phyloP scores from a whole-genome alignment of 2,888 invertebrate genomes.

The Cremastinae sp. region DNA sequence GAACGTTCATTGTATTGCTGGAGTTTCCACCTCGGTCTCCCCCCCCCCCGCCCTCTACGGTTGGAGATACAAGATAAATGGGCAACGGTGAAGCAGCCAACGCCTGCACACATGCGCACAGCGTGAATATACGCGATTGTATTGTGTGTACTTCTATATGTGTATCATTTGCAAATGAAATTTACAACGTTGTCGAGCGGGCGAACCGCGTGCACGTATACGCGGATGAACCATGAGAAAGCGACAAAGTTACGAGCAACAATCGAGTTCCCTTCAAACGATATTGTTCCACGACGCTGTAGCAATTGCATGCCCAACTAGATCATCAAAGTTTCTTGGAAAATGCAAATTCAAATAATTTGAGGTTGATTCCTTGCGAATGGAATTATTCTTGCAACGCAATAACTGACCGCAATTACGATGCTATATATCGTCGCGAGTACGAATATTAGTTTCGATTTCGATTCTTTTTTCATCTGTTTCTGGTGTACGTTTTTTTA shows the following conservation, averaged over 20 bases:
- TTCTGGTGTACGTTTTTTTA: too few relatives aligned
- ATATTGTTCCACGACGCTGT: slow-evolving; percentile 42
- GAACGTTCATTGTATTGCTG: slow-evolving; percentile 50
- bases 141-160: slow-evolving; percentile 20
- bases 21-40: slow-evolving; percentile 4
- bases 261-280: slow-evolving; percentile 49
- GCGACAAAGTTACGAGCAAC: slow-evolving; percentile 41
- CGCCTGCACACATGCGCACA: slow-evolving; percentile 52
- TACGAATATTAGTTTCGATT: slow-evolving; percentile 9
- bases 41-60: slow-evolving; percentile 42
- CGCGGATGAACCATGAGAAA: slow-evolving; percentile 17
- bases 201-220: slow-evolving; percentile 5
- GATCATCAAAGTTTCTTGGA: slow-evolving; percentile 48
- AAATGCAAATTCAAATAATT: slow-evolving; percentile 16
- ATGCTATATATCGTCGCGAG: not conserved
- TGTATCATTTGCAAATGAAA: slow-evolving; percentile 22
- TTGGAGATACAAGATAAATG: slow-evolving; percentile 64
- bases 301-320: slow-evolving; percentile 47
- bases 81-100: slow-evolving; percentile 55
- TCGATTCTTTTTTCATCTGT: too few relatives aligned
- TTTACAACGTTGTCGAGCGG: slow-evolving; percentile 23
- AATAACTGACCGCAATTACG: not conserved
- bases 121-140: slow-evolving; percentile 21
- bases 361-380: not conserved
- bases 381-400: not conserved